A percentile compares a stretch with the other conserved stretches of the same genome.
Evolutionary conservation across 2,888 invertebrate genomes (phyloP).

Genomic region (Amphipoea lucens): DNA sequence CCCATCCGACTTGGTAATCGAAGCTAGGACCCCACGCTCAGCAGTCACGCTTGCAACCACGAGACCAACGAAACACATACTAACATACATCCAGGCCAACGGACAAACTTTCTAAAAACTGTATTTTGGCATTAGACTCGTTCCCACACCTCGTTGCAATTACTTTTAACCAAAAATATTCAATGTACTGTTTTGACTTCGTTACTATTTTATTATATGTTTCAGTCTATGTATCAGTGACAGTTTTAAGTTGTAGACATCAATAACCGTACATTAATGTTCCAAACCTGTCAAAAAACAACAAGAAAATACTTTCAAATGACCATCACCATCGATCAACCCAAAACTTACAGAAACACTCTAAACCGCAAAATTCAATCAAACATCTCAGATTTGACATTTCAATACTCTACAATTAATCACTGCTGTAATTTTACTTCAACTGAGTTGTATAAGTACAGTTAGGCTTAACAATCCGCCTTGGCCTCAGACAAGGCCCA

Average conservation of each 20-base stretch:
- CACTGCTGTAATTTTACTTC: slow-evolving; percentile 38
- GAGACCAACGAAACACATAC: too few relatives aligned
- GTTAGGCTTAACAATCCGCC: slow-evolving; percentile 18
- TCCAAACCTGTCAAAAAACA: not conserved
- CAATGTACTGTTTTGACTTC: not conserved
- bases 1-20: too few relatives aligned
- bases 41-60: too few relatives aligned
- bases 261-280: not conserved
- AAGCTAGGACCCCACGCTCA: too few relatives aligned
- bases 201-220: not conserved
- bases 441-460: slow-evolving; percentile 17
- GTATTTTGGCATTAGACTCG: not conserved
- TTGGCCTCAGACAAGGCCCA: slow-evolving; percentile 10
- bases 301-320: not conserved
- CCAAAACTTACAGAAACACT: not conserved
- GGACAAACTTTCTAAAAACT: not conserved
- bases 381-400: slow-evolving; percentile 36
- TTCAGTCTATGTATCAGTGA: not conserved
- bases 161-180: not conserved
- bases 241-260: not conserved
- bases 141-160: not conserved
- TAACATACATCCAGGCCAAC: not conserved
- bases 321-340: not conserved
- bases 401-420: slow-evolving; percentile 52
- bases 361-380: slow-evolving; percentile 26